Evolutionary conservation across 2,797 vertebrate species (phyloP).

Genomic region (Hoplostethus mediterraneus): DNA sequence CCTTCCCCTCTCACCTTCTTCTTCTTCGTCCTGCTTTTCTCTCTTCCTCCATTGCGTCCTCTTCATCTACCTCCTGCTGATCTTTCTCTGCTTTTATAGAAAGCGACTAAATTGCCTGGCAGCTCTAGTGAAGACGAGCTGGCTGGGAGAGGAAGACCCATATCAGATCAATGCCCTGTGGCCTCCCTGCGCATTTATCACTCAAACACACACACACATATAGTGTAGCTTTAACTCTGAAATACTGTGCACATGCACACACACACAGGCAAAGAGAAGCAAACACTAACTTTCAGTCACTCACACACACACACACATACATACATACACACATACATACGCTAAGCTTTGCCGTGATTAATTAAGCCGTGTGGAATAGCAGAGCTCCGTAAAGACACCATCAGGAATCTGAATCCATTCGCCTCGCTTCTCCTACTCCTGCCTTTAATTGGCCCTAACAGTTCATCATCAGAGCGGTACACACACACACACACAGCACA

Average conservation of each 20-base stretch:
- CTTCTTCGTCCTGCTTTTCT: not conserved
- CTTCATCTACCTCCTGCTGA: constrained; percentile 3
- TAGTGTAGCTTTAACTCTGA: constrained; percentile 37
- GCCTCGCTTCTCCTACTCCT: constrained; percentile 50
- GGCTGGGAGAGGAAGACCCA: constrained; percentile 37
- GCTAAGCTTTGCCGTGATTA: constrained; percentile 71
- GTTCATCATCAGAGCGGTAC: constrained; percentile 53
- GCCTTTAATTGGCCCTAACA: constrained; percentile 82
- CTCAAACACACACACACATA: constrained; percentile 24
- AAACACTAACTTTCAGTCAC: constrained; percentile 38
- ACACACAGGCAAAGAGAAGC: constrained; percentile 25
- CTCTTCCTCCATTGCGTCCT: not conserved
- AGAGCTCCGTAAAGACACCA: constrained; percentile 72
- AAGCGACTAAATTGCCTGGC: constrained; percentile 55
- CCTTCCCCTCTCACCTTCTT: no score
- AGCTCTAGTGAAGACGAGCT: constrained; percentile 48
- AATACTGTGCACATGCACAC: constrained; percentile 13
- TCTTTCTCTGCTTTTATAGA: constrained; percentile 25
- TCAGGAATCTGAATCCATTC: constrained; percentile 78
- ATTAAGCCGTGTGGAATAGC: constrained; percentile 81
- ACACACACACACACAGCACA: constrained; percentile 24
- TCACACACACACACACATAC: constrained; percentile 1
- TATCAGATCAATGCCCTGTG: constrained; percentile 73
- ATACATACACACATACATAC: constrained; percentile 5
- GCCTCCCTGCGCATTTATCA: constrained; percentile 62